phyloP scores from a whole-genome alignment of 2,113 vertebrate species.

The Cranoglanis bouderius region DNA sequence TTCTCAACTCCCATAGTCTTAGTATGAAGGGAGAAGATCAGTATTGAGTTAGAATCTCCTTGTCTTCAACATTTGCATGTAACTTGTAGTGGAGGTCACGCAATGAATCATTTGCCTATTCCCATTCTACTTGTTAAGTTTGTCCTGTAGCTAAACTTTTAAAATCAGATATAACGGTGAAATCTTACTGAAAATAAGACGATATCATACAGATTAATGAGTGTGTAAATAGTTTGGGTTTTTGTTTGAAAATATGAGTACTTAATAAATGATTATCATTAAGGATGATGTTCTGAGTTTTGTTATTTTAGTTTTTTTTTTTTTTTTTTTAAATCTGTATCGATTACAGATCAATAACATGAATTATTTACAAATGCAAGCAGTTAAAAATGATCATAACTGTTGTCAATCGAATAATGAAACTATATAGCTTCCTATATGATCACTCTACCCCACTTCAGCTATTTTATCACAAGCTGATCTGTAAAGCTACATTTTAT shows the following conservation, averaged over 20 bases:
- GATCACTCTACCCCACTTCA: background rate
- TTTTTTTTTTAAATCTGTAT: too few species aligned
- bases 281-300: background rate
- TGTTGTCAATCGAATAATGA: background rate
- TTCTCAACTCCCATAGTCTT: slow-evolving; percentile 12
- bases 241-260: slow-evolving; percentile 73
- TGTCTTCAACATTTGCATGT: slow-evolving; percentile 23
- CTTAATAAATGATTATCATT: slow-evolving; percentile 61
- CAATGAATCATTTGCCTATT: slow-evolving; percentile 18
- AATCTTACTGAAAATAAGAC: slow-evolving; percentile 65
- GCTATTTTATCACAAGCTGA: background rate
- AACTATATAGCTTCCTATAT: background rate
- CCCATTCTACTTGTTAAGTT: slow-evolving; percentile 31
- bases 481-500: background rate
- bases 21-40: slow-evolving; percentile 6
- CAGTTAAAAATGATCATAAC: background rate
- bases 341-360: background rate
- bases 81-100: slow-evolving; percentile 4
- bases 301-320: background rate
- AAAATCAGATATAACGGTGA: slow-evolving; percentile 52
- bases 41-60: slow-evolving; percentile 24
- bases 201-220: slow-evolving; percentile 53
- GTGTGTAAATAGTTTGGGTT: slow-evolving; percentile 79
- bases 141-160: slow-evolving; percentile 36
- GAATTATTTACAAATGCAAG: background rate